A percentile compares a stretch with the other conserved stretches of the same genome.
Conservation (phyloP, 2,113 vertebrate genomes). For the Sceloporus undulatus region DNA sequence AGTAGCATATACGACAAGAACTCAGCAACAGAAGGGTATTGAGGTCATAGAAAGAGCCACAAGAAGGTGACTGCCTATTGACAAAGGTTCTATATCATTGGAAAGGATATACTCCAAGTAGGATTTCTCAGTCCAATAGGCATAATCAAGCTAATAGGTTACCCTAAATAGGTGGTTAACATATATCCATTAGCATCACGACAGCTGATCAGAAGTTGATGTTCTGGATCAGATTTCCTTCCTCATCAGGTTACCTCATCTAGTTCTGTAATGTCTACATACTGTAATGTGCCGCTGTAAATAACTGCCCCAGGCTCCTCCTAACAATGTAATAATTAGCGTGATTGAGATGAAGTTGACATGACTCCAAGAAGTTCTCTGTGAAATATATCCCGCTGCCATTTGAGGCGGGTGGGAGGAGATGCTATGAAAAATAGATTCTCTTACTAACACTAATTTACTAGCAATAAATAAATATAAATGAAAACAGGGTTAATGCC, state of each 20-base stretch:
- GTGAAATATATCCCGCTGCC: constrained; percentile 32
- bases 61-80: too few species aligned
- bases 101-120: not conserved
- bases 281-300: not conserved
- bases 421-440: constrained; percentile 43
- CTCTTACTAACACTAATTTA: constrained; percentile 45
- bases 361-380: constrained; percentile 29
- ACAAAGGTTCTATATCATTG: not conserved
- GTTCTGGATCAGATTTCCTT: constrained; percentile 12
- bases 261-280: not conserved
- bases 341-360: constrained; percentile 38
- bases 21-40: too few species aligned
- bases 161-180: not conserved
- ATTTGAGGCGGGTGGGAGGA: not conserved
- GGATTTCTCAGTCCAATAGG: not conserved
- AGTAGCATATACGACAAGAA: too few species aligned
- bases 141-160: not conserved
- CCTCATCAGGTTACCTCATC: constrained; percentile 1
- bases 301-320: not conserved
- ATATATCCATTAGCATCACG: not conserved
- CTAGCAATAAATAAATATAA: constrained; percentile 46
- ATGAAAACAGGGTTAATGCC: constrained; percentile 33
- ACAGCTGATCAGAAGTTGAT: not conserved
- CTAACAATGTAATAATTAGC: constrained; percentile 26
- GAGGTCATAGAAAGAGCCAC: too few species aligned